These are phyloP conservation scores for Drosophila parvula DNA, from an alignment of 1,140 invertebrate genomes.

Conservation along the genomic window DNA sequence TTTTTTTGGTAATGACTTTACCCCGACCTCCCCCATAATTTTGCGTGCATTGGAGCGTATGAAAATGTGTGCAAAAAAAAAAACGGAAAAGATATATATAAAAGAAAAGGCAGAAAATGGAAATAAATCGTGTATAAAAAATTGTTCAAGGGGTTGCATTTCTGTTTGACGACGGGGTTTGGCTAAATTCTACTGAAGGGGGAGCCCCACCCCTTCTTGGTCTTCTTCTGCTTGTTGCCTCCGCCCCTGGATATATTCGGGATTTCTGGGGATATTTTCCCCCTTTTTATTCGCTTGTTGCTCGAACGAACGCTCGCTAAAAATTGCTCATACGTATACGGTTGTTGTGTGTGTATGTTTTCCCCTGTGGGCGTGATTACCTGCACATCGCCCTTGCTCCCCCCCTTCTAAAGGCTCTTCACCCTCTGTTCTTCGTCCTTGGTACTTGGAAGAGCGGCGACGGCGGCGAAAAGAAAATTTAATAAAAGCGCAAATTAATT, in stretches of 20 bases:
- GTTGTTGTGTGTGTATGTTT: constrained; percentile 23
- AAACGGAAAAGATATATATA: constrained; percentile 10
- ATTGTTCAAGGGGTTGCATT: constrained; percentile 77
- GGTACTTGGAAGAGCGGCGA: too few relatives aligned
- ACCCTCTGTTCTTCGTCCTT: too few relatives aligned
- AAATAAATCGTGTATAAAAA: constrained; percentile 81
- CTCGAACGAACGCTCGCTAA: constrained; percentile 66
- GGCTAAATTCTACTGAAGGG: constrained; percentile 33
- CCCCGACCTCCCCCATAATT: constrained; percentile 1
- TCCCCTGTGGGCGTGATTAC: constrained; percentile 65
- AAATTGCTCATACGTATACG: constrained; percentile 63
- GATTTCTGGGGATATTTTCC: constrained; percentile 16
- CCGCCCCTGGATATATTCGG: neutral
- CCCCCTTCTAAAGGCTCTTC: too few relatives aligned
- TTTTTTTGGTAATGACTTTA: constrained; percentile 16
- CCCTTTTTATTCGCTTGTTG: constrained; percentile 61
- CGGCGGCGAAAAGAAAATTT: constrained; percentile 60
- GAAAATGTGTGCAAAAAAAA: constrained; percentile 57
- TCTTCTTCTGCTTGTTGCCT: neutral
- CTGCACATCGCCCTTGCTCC: constrained; percentile 23
- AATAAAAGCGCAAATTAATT: constrained; percentile 82
- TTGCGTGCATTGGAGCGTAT: constrained; percentile 60
- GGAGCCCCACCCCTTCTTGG: neutral
- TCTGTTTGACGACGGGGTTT: constrained; percentile 63
- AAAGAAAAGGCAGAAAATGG: constrained; percentile 47